Evolutionary conservation across 1,140 invertebrate species (phyloP).

Genomic region (Spodoptera frugiperda): DNA sequence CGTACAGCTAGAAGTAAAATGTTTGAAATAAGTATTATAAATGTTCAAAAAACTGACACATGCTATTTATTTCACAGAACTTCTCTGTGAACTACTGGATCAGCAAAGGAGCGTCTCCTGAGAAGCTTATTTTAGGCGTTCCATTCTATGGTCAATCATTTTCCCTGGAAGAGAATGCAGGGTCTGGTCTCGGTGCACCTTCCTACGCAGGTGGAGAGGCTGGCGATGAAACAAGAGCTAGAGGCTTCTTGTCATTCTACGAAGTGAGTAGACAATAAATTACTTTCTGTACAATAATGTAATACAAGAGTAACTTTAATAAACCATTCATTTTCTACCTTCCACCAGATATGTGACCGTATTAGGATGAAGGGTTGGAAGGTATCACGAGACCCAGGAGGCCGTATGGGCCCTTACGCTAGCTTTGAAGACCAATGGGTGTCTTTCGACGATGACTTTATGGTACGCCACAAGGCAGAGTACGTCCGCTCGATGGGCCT

Average conservation of each 20-base stretch:
- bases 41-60: neutral
- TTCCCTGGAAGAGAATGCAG: conserved; percentile 89
- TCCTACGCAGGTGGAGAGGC: conserved; percentile 92
- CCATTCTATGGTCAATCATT: conserved; percentile 95
- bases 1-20: conserved; percentile 53
- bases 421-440: conserved; percentile 93
- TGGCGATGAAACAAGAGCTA: conserved; percentile 92
- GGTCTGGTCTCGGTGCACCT: conserved; percentile 89
- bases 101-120: conserved; percentile 90
- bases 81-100: conserved; percentile 94
- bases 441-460: conserved; percentile 92
- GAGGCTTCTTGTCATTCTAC: conserved; percentile 94
- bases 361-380: conserved; percentile 89
- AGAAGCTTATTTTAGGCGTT: conserved; percentile 93
- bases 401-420: conserved; percentile 92
- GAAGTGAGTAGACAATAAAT: conserved; percentile 87
- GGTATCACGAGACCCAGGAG: conserved; percentile 89
- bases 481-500: conserved; percentile 91
- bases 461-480: conserved; percentile 90
- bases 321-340: neutral
- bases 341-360: conserved; percentile 89
- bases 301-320: no score
- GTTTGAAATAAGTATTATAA: neutral
- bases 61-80: conserved; percentile 86
- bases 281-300: neutral